These are phyloP conservation scores for Ciconia maguari DNA, from an alignment of 2,113 vertebrate genomes.

Conservation along the genomic window DNA sequence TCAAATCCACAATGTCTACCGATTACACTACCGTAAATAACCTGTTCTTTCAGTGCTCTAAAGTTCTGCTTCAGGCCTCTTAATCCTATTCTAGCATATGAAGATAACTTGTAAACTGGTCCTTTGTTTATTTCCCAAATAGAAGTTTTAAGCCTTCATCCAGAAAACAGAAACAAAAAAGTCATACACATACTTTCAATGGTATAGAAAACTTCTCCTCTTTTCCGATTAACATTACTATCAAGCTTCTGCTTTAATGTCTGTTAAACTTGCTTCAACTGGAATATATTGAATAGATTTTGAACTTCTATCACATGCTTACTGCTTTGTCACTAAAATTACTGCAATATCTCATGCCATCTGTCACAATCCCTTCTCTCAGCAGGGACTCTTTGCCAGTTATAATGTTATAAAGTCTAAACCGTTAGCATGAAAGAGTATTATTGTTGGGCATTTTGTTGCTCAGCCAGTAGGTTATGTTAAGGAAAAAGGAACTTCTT, in stretches of 20 bases:
- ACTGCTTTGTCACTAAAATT: constrained; percentile 65
- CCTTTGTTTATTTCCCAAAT: constrained; percentile 7
- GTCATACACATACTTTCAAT: not conserved
- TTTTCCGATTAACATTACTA: not conserved
- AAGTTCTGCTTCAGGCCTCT: not conserved
- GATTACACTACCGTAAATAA: not conserved
- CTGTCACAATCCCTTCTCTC: constrained; percentile 51
- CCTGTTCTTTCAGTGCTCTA: not conserved
- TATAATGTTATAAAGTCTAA: not conserved
- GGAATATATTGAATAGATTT: constrained; percentile 47
- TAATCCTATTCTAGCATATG: not conserved
- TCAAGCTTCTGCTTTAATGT: not conserved
- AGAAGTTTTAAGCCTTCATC: constrained; percentile 5
- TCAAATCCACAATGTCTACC: not conserved
- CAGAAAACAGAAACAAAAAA: not conserved
- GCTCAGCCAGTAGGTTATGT: not conserved
- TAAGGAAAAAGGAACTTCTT: not conserved
- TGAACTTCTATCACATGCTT: constrained; percentile 35
- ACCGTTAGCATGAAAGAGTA: not conserved
- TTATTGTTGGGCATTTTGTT: not conserved
- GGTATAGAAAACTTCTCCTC: not conserved
- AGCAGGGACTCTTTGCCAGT: constrained; percentile 16
- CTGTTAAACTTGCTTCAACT: constrained; percentile 29
- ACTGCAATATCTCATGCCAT: constrained; percentile 61
- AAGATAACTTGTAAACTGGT: not conserved